Base-by-base conservation (phyloP, 2,888 invertebrate species). In the Sepioteuthis lessoniana region DNA sequence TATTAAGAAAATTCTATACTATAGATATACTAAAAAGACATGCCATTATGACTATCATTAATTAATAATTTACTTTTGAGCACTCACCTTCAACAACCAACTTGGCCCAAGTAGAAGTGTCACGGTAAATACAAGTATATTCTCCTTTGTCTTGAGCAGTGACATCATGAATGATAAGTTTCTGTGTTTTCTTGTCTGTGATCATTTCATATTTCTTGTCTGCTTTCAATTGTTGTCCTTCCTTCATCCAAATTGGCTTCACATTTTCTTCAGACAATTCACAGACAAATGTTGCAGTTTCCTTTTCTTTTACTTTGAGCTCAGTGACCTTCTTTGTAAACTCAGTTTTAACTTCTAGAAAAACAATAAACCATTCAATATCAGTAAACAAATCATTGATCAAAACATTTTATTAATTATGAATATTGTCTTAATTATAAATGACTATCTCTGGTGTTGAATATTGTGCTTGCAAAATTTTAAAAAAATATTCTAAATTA, bases 91-190 rank as follows among this genome's bases (percentile, higher is more conserved):
- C 42, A 42, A 91, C 91, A 38, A 35, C 31, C 28, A 91, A 37
- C 35, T 91, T 42, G 46, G 91, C 42, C 46, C 42, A 38, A 91
- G 42, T 91, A 16, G 42, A 91, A 16, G 31, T 25, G 10, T 91
- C 37, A 4, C 19, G 25, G 31, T 42, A 42, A 91, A 91, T 0
- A 91, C 91, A 91, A 37, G 91, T 35, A 28, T 91, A 91, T 37
- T 91, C 91, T 91, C 91, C 91, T 28, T 42, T 91, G 37, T 91
- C 91, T 19, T 91, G 28, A 28, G 35, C 25, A 37, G 37, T 91
- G 42, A 91, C 91, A 8, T 91, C 91, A 91, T 21, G 42, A 91
- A 91, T 91, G 31, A 91, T 19, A 38, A 91, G 91, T 91, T 91
- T 91, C 38, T 91, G 42, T 21, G 10, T 91, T 42, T 91, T 91